Conservation (phyloP, 1,140 invertebrate genomes). For the Odontomachus brunneus region DNA sequence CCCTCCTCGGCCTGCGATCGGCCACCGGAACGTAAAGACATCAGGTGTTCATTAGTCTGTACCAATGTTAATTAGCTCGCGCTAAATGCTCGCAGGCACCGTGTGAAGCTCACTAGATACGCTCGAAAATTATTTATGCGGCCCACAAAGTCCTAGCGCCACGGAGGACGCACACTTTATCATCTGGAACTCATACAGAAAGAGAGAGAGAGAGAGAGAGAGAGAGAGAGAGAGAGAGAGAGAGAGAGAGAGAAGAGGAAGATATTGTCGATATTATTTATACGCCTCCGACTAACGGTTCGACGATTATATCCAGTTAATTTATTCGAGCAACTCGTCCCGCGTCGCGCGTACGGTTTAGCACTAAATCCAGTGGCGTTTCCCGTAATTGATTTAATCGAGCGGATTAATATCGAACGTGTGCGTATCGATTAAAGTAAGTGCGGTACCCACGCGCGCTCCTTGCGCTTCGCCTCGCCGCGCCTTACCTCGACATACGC, state of each 20-base stretch:
- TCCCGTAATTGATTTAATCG: constrained; percentile 71
- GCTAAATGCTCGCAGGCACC: constrained; percentile 8
- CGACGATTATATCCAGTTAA: constrained; percentile 59
- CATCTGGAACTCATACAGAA: constrained; percentile 17
- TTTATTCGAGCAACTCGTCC: constrained; percentile 66
- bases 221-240: no score
- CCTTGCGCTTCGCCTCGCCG: no score
- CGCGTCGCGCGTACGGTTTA: constrained; percentile 50
- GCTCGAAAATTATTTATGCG: constrained; percentile 56
- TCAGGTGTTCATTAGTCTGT: constrained; percentile 13
- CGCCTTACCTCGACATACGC: neutral
- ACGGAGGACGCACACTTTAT: constrained; percentile 25
- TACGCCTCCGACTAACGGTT: constrained; percentile 56
- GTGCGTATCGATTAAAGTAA: constrained; percentile 66
- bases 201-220: no score
- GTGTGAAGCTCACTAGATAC: neutral
- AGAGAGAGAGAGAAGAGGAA: no score
- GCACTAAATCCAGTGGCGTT: constrained; percentile 61
- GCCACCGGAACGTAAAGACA: neutral
- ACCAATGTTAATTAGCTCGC: constrained; percentile 21
- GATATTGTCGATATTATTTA: constrained; percentile 58
- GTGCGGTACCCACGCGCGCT: constrained; percentile 31
- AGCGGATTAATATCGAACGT: constrained; percentile 66
- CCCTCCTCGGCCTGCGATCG: neutral
- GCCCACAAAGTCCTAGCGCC: constrained; percentile 40